Conservation (phyloP, 2,113 vertebrate genomes). For the Chaenocephalus aceratus region DNA sequence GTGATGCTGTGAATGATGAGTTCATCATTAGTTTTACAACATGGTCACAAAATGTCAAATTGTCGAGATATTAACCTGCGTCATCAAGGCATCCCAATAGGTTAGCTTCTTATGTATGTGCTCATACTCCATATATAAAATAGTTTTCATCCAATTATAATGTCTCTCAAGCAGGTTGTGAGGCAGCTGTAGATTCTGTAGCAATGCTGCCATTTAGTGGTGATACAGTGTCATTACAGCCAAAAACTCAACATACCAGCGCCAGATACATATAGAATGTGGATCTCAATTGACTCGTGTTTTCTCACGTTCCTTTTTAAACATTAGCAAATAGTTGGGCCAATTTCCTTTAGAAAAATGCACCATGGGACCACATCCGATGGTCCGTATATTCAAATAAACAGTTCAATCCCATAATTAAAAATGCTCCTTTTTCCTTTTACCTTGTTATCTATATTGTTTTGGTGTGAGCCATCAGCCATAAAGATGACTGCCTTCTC, state of each 20-base stretch:
- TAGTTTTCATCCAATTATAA: neutral
- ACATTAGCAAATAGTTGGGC: neutral
- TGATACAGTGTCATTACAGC: conserved; percentile 36
- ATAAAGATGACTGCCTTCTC: too few relatives aligned
- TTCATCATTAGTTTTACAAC: neutral
- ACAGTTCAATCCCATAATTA: too few relatives aligned
- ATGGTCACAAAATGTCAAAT: neutral
- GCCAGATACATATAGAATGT: neutral
- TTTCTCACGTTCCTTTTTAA: neutral
- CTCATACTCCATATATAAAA: neutral
- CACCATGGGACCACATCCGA: too few relatives aligned
- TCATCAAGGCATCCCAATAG: neutral
- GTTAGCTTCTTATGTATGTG: neutral
- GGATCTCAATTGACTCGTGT: neutral
- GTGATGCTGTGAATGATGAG: neutral
- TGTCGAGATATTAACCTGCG: neutral
- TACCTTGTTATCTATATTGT: too few relatives aligned
- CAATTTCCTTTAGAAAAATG: neutral
- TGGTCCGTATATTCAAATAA: too few relatives aligned
- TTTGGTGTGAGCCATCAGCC: too few relatives aligned
- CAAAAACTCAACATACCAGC: neutral
- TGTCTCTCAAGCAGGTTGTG: neutral
- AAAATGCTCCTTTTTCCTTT: too few relatives aligned
- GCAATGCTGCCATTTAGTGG: conserved; percentile 55
- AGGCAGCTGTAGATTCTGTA: neutral